These are phyloP conservation scores for Bradypus variegatus DNA, from an alignment of 2,797 vertebrate species.

Conservation along the genomic window DNA sequence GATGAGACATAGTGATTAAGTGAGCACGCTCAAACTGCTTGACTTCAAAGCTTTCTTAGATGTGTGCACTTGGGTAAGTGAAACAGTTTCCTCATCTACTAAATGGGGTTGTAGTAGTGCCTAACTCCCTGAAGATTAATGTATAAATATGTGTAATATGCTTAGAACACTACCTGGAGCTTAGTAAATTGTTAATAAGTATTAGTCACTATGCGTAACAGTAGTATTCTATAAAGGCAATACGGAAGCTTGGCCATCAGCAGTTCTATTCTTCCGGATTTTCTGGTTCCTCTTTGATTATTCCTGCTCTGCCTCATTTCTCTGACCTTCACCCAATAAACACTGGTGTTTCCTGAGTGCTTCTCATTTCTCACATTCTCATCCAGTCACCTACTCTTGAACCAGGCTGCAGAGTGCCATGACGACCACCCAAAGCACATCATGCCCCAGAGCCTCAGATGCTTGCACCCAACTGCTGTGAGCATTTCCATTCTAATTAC, in stretches of 20 bases:
- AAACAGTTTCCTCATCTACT: not conserved
- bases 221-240: not conserved
- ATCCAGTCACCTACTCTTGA: not conserved
- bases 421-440: not conserved
- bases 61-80: not conserved
- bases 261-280: not conserved
- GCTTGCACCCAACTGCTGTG: not conserved
- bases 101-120: not conserved
- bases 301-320: not conserved
- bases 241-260: not conserved
- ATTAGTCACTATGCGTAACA: not conserved
- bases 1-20: not conserved
- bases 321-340: not conserved
- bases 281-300: not conserved
- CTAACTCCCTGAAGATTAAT: not conserved
- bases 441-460: not conserved
- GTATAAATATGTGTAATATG: not conserved
- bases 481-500: conserved; percentile 46
- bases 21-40: not conserved
- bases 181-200: not conserved
- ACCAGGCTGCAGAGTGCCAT: not conserved
- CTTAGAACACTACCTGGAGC: not conserved
- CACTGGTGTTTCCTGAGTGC: not conserved
- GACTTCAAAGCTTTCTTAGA: not conserved
- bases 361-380: conserved; percentile 35